Conservation (phyloP, 2,113 vertebrate genomes). For the Caranx ignobilis region DNA sequence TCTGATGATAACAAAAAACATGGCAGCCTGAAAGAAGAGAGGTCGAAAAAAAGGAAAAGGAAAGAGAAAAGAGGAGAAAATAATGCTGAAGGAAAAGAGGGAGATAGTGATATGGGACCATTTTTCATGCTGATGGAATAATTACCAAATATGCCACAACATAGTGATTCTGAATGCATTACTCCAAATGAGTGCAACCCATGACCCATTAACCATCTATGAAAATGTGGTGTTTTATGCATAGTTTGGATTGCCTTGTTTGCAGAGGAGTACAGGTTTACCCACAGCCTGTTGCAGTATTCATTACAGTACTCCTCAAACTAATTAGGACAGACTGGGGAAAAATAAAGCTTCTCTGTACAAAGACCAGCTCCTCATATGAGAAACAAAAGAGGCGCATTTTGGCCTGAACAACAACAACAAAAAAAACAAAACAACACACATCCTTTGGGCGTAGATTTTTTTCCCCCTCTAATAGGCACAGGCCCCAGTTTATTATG, state of each 20-base stretch:
- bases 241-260: constrained; percentile 59
- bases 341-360: constrained; percentile 45
- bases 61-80: constrained; percentile 32
- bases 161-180: constrained; percentile 47
- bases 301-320: constrained; percentile 49
- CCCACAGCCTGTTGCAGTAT: constrained; percentile 56
- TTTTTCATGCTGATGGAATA: constrained; percentile 61
- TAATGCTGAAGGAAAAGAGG: constrained; percentile 32
- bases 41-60: constrained; percentile 43
- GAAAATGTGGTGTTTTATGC: constrained; percentile 46
- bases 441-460: constrained; percentile 39
- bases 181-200: constrained; percentile 41
- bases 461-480: constrained; percentile 35
- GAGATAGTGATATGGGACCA: constrained; percentile 24
- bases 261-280: constrained; percentile 55
- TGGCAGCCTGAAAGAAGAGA: constrained; percentile 63
- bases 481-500: constrained; percentile 14
- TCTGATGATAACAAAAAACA: constrained; percentile 77
- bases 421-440: constrained; percentile 21
- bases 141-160: constrained; percentile 39
- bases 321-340: constrained; percentile 61
- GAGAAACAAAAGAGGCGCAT: constrained; percentile 29
- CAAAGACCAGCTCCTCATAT: constrained; percentile 46
- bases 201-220: constrained; percentile 29
- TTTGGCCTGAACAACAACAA: constrained; percentile 19